These are phyloP conservation scores for Drosophila sproati DNA, from an alignment of 1,140 invertebrate species.

Conservation along the genomic window DNA sequence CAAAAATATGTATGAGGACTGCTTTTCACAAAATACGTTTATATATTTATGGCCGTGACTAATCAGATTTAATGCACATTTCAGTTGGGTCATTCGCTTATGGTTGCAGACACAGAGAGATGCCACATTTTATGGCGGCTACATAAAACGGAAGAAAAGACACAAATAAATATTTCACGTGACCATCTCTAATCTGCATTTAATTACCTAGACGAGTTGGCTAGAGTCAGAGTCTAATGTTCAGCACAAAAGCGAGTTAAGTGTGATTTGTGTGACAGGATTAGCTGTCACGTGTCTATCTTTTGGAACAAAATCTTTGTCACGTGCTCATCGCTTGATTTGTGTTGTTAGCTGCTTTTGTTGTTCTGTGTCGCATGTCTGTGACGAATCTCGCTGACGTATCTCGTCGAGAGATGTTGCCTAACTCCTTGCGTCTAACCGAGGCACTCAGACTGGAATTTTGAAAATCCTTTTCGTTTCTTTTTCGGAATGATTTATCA, in stretches of 20 bases:
- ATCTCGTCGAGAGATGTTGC: slow-evolving; percentile 3
- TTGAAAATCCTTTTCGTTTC: no score
- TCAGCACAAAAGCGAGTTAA: slow-evolving; percentile 26
- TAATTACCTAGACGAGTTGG: slow-evolving; percentile 35
- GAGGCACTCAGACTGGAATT: no score
- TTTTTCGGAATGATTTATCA: no score
- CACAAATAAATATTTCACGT: slow-evolving; percentile 28
- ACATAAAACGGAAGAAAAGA: slow-evolving; percentile 2
- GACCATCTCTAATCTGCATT: slow-evolving; percentile 49
- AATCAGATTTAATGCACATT: slow-evolving; percentile 34
- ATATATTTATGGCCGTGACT: slow-evolving; percentile 22
- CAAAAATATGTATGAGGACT: neutral
- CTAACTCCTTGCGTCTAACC: neutral
- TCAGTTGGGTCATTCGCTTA: slow-evolving; percentile 12
- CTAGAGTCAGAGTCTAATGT: neutral
- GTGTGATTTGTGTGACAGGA: slow-evolving; percentile 56
- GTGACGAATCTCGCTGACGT: slow-evolving; percentile 19
- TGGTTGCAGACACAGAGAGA: slow-evolving; percentile 1
- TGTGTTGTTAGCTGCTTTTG: slow-evolving; percentile 16
- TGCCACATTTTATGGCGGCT: slow-evolving; percentile 12
- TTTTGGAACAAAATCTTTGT: slow-evolving; percentile 38
- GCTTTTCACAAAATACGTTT: neutral
- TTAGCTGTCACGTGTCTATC: slow-evolving; percentile 44
- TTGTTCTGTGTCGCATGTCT: neutral
- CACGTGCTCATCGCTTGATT: slow-evolving; percentile 49